Conservation (phyloP, 1,140 invertebrate species). For the Zaprionus capensis region DNA sequence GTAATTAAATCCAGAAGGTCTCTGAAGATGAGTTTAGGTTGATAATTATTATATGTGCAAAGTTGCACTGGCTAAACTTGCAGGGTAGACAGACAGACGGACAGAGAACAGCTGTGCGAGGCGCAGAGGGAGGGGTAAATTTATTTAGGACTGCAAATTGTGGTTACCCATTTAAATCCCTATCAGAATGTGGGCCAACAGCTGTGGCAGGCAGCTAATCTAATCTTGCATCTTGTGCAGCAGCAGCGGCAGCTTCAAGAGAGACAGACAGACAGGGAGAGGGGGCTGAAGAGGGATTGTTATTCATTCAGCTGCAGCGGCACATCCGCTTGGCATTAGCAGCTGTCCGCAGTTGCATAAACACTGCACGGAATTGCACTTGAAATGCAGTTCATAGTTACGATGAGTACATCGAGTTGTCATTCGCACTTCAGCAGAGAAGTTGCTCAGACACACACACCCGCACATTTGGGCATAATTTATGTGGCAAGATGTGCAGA, state of each 20-base stretch:
- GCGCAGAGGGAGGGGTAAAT: not conserved
- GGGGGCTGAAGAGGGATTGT: not conserved
- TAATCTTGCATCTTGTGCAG: conserved; percentile 14
- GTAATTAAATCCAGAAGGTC: conserved; percentile 67
- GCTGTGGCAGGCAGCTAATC: conserved; percentile 40
- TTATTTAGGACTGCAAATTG: conserved; percentile 8
- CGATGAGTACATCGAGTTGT: conserved; percentile 20
- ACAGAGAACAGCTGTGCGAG: not conserved
- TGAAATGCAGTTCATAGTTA: conserved; percentile 34
- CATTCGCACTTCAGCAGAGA: conserved; percentile 36
- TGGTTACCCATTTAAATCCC: not conserved
- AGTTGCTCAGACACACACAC: conserved; percentile 25
- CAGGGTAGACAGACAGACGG: not conserved
- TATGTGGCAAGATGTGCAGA: conserved; percentile 39
- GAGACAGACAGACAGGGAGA: not conserved
- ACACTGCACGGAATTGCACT: conserved; percentile 44
- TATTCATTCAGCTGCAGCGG: conserved; percentile 8
- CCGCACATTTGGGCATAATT: conserved; percentile 44
- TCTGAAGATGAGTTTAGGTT: not conserved
- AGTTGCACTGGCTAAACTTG: not conserved
- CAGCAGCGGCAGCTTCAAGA: conserved; percentile 19
- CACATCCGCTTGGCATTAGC: conserved; percentile 44
- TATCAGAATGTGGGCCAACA: conserved; percentile 15
- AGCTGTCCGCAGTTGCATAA: conserved; percentile 46
- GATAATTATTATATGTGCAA: not conserved